phyloP scores from a whole-genome alignment of 1,140 invertebrate genomes.

The Tenebrio molitor region DNA sequence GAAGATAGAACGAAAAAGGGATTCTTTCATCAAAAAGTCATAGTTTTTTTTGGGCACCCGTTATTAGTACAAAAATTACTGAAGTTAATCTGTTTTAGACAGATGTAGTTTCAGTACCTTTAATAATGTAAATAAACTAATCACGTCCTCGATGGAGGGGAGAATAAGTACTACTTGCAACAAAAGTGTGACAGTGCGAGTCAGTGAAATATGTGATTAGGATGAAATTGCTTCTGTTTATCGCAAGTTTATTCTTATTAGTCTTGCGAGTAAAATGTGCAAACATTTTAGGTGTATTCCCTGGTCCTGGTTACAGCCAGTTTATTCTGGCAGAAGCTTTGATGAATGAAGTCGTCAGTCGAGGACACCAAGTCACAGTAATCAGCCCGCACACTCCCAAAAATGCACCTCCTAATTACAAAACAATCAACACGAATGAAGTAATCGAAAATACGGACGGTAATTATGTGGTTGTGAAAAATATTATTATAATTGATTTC shows the following conservation, averaged over 20 bases:
- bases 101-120: too few species aligned
- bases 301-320: conserved; percentile 70
- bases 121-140: conserved; percentile 11
- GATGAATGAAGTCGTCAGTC: conserved; percentile 69
- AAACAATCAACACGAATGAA: conserved; percentile 14
- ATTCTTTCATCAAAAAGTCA: too few species aligned
- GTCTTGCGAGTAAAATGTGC: conserved; percentile 29
- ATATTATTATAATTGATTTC: too few species aligned
- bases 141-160: neutral
- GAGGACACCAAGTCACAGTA: conserved; percentile 73
- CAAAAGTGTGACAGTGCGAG: conserved; percentile 5
- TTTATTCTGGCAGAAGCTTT: conserved; percentile 70
- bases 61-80: too few species aligned
- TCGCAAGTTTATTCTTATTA: neutral
- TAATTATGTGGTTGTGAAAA: neutral
- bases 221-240: conserved; percentile 12
- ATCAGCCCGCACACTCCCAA: conserved; percentile 69
- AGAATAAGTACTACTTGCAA: neutral
- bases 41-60: too few species aligned
- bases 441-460: neutral
- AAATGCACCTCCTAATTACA: conserved; percentile 68
- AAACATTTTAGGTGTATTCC: conserved; percentile 66
- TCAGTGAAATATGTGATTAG: neutral
- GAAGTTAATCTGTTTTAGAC: too few species aligned
- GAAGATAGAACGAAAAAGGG: too few species aligned